phyloP scores from a whole-genome alignment of 1,140 invertebrate genomes.

The Metaphire vulgaris region DNA sequence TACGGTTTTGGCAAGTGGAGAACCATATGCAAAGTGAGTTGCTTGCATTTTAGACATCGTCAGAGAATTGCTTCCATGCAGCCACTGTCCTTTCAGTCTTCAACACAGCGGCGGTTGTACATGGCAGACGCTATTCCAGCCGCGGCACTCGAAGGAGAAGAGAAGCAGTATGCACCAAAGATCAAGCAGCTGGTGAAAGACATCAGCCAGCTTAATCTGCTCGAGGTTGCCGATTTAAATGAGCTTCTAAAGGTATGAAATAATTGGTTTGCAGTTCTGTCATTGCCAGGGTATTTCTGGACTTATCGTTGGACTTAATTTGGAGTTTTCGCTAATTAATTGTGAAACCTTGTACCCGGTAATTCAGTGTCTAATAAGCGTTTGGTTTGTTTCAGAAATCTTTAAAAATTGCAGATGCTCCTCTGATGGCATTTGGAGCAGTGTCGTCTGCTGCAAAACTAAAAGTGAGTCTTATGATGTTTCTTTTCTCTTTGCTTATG shows the following conservation, averaged over 20 bases:
- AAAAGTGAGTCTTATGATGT: no score
- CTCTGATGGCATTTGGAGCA: constrained; percentile 66
- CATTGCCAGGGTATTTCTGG: no score
- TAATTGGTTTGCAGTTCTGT: no score
- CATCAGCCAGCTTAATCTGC: constrained; percentile 73
- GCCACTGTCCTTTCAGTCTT: neutral
- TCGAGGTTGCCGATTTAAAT: constrained; percentile 83
- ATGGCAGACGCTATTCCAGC: constrained; percentile 30
- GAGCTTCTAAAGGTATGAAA: constrained; percentile 50
- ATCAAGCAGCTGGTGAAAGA: constrained; percentile 78
- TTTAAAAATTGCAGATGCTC: constrained; percentile 82
- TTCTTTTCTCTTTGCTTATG: no score
- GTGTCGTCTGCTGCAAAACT: constrained; percentile 32
- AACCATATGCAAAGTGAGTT: no score
- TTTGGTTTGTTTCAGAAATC: constrained; percentile 72
- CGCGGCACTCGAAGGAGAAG: constrained; percentile 58
- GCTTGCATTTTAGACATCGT: no score
- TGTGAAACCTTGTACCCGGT: no score
- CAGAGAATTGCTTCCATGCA: no score
- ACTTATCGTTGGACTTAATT: no score
- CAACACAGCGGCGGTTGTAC: neutral
- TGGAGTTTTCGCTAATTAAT: no score
- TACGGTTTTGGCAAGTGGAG: no score
- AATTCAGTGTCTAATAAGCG: no score
- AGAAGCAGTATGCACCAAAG: constrained; percentile 69